Evolutionary conservation across 2,113 vertebrate species (phyloP).

Genomic region (Diphyllodes magnificus): DNA sequence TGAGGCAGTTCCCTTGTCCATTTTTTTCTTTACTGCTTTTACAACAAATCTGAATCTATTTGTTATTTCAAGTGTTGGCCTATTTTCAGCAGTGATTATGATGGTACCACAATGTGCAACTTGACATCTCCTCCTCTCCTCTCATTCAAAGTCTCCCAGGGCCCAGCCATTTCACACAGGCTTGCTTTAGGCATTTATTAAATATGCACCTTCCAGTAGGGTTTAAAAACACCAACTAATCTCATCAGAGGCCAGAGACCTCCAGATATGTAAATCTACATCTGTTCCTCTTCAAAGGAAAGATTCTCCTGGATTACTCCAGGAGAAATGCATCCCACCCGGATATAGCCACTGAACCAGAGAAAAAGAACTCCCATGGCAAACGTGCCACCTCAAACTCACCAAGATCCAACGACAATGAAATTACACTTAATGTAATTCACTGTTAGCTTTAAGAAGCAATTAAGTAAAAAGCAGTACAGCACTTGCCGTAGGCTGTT

Average conservation of each 20-base stretch:
- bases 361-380: constrained; percentile 75
- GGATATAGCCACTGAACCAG: constrained; percentile 80
- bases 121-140: constrained; percentile 80
- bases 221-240: constrained; percentile 90
- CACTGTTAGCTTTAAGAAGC: constrained; percentile 82
- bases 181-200: constrained; percentile 98
- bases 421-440: constrained; percentile 86
- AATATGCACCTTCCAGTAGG: constrained; percentile 96
- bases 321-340: constrained; percentile 79
- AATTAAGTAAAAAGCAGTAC: constrained; percentile 74
- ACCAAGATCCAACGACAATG: constrained; percentile 81
- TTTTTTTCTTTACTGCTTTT: background rate
- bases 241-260: constrained; percentile 95
- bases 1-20: background rate
- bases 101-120: constrained; percentile 65
- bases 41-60: constrained; percentile 65
- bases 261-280: constrained; percentile 99
- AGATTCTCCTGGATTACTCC: constrained; percentile 92
- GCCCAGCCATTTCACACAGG: constrained; percentile 75
- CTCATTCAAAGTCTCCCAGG: constrained; percentile 83
- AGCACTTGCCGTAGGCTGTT: constrained; percentile 72
- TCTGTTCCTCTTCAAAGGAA: constrained; percentile 96
- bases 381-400: constrained; percentile 76
- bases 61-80: constrained; percentile 65
- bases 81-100: constrained; percentile 82